A percentile compares a stretch with the other conserved stretches of the same genome.
phyloP scores from a whole-genome alignment of 2,113 vertebrate genomes.

The Tautogolabrus adspersus region DNA sequence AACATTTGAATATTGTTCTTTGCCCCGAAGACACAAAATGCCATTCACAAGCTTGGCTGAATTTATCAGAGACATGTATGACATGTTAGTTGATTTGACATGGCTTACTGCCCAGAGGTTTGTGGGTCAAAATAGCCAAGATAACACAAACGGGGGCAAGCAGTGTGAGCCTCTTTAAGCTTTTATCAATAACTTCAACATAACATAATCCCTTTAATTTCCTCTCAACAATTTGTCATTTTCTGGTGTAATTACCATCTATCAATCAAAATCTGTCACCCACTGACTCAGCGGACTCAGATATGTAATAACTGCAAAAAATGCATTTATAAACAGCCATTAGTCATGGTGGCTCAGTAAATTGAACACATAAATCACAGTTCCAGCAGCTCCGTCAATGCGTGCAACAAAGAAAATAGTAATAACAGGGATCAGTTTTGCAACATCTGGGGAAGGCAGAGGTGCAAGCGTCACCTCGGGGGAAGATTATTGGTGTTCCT shows the following conservation, averaged over 20 bases:
- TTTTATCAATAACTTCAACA: not conserved
- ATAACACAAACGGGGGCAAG: not conserved
- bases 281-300: not conserved
- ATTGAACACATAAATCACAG: not conserved
- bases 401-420: slow-evolving; percentile 19
- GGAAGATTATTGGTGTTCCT: slow-evolving; percentile 57
- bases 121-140: not conserved
- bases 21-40: not conserved
- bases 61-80: not conserved
- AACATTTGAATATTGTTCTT: not conserved
- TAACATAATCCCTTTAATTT: not conserved
- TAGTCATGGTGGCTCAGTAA: not conserved
- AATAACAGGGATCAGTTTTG: slow-evolving; percentile 27
- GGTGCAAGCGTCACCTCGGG: slow-evolving; percentile 57
- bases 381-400: not conserved
- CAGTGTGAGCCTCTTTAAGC: not conserved
- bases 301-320: not conserved
- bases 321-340: not conserved
- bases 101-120: not conserved
- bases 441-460: slow-evolving; percentile 40
- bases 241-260: not conserved
- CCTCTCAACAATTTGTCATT: not conserved
- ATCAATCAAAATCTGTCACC: not conserved
- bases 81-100: not conserved
- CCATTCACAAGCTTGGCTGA: not conserved